A percentile compares a stretch with the other conserved stretches of the same genome.
These are phyloP conservation scores for Elgaria multicarinata DNA, from an alignment of 2,113 vertebrate species.

Conservation along the genomic window DNA sequence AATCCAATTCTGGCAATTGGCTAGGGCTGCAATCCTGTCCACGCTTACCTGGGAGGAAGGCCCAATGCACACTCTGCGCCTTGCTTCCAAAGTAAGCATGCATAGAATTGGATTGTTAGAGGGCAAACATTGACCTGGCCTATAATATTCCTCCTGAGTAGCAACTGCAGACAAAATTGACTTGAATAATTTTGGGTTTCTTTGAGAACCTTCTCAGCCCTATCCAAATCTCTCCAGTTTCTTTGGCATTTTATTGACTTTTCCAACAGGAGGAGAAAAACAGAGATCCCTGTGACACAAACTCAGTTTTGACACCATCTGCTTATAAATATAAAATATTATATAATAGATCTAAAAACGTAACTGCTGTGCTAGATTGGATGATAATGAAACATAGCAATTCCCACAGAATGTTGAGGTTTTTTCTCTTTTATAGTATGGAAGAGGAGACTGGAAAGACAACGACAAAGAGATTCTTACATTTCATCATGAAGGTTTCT, in stretches of 20 bases:
- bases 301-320: not conserved
- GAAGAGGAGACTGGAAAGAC: not conserved
- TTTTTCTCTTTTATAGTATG: slow-evolving; percentile 39
- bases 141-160: not conserved
- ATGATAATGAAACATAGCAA: not conserved
- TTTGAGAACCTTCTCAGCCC: no score
- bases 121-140: not conserved
- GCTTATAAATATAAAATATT: not conserved
- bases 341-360: not conserved
- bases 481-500: slow-evolving; percentile 90
- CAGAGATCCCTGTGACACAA: not conserved
- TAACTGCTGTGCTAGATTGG: not conserved
- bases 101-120: not conserved
- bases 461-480: slow-evolving; percentile 56
- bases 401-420: not conserved
- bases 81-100: not conserved
- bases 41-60: not conserved
- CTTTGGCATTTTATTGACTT: not conserved
- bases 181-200: not conserved
- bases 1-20: not conserved
- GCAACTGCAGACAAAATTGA: not conserved
- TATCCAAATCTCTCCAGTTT: not conserved
- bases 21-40: no score
- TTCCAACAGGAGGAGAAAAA: not conserved
- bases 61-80: not conserved